A percentile compares a stretch with the other conserved stretches of the same genome.
Conservation (phyloP, 2,797 vertebrate species). For the Myotis myotis region DNA sequence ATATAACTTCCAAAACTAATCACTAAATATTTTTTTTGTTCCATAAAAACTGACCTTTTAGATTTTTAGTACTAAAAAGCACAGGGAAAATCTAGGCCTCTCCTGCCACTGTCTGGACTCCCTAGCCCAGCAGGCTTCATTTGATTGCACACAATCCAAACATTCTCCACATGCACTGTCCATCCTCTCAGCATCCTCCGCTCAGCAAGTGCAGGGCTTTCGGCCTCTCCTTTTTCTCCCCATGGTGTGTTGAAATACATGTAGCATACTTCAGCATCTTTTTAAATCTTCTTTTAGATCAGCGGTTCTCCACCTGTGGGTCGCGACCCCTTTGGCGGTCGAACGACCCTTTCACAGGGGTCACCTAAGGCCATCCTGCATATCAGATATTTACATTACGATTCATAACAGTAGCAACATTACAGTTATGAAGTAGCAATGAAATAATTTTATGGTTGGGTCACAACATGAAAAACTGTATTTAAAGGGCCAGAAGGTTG, state of each 20-base stretch:
- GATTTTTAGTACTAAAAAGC: conserved; percentile 30
- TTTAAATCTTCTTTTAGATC: background rate
- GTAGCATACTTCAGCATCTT: background rate
- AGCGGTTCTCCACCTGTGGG: too few relatives aligned
- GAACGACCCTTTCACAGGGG: too few relatives aligned
- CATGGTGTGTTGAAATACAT: background rate
- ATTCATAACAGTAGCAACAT: too few relatives aligned
- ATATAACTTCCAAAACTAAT: conserved; percentile 32
- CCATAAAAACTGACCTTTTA: conserved; percentile 18
- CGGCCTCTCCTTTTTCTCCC: background rate
- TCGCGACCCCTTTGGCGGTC: too few relatives aligned
- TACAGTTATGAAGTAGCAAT: too few relatives aligned
- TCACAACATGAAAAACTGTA: too few relatives aligned
- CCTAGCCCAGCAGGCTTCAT: background rate
- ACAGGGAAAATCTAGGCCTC: background rate
- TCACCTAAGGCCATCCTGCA: too few relatives aligned
- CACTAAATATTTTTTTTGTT: conserved; percentile 26
- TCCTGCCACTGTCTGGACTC: background rate
- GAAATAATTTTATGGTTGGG: too few relatives aligned
- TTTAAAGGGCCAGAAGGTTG: too few relatives aligned
- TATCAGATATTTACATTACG: too few relatives aligned
- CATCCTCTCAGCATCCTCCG: background rate
- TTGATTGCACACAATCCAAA: background rate
- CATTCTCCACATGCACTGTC: background rate
- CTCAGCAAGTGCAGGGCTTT: background rate